Base-by-base conservation (phyloP, 2,797 vertebrate species). In the Siniperca obscura region DNA sequence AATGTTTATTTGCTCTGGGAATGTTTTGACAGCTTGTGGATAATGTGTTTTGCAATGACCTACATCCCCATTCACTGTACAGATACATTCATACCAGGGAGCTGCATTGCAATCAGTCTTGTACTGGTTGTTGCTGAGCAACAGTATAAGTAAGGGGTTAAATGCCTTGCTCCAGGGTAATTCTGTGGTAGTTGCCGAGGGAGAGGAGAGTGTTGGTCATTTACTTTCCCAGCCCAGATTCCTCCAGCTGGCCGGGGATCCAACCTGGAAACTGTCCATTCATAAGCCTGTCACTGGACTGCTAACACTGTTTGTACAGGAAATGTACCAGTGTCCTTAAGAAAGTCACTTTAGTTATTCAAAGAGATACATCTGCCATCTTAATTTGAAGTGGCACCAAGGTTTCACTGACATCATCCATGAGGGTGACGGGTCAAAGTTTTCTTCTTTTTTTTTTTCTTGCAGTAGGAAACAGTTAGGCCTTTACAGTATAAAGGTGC, bases 91-190 rank as follows among this genome's bases (percentile, higher is more conserved):
- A 87, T 84, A 89, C 83, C 61, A 69, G 82, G 82, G 85, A 87
- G 74, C 78, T 81, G 73, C 82, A 38, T 78, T 68, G 78, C 88
- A 87, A 92, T 93, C 87, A 82, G 66, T 93, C 86, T 91, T 87
- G 71, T 79, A 59, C 71, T 76, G 48, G 67, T 62, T 72, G 81
- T 80, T 90, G 89, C 85, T 55, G 80, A 73, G 82, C 84, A 89
- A 75, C 89, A 79, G 68, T 57, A 75, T 70, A 85, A 88, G 82
- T 71, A 89, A 90, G 81, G 90, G 93, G 91, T 94, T 91, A 92
- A 93, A 82, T 88, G 90, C 90, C 91, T 92, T 92, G 89, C 91
- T 90, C 83, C 74, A 71, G 89, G 90, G 85, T 86, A 83, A 78
- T 80, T 81, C 12, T 11, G 61, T 64, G 50, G 64, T 76, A 34